Percentiles rank a stretch among this genome's conserved stretches.
Evolutionary conservation across 1,140 invertebrate species (phyloP).

Genomic region (Macrobrachium nipponense): DNA sequence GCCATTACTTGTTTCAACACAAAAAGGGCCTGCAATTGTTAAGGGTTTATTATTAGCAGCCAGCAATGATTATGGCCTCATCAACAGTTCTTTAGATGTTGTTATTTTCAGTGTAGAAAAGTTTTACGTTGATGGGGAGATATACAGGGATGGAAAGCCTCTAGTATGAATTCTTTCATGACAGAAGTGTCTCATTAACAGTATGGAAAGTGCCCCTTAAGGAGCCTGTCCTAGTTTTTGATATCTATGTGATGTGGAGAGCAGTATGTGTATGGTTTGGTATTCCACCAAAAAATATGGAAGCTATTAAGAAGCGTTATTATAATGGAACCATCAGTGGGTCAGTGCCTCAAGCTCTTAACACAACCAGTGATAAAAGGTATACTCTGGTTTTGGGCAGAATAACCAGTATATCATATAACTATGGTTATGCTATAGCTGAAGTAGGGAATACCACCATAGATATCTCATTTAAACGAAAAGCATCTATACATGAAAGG

Average conservation of each 20-base stretch:
- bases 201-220: not conserved
- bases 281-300: not conserved
- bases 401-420: too few species aligned
- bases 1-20: not conserved
- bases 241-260: slow-evolving; percentile 1
- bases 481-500: too few species aligned
- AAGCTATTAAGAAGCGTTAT: not conserved
- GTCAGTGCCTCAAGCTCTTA: not conserved
- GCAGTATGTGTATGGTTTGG: slow-evolving; percentile 1
- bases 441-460: too few species aligned
- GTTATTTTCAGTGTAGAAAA: not conserved
- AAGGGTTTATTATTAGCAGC: slow-evolving; percentile 2
- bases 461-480: too few species aligned
- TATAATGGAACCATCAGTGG: not conserved
- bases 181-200: not conserved
- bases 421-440: too few species aligned
- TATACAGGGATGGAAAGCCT: not conserved
- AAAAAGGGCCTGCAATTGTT: not conserved
- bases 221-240: not conserved
- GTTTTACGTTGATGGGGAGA: not conserved
- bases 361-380: not conserved
- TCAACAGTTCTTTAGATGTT: not conserved
- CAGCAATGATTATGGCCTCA: not conserved
- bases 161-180: not conserved
- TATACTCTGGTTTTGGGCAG: too few species aligned